Percentiles rank a stretch among this genome's conserved stretches.
phyloP scores from a whole-genome alignment of 2,888 invertebrate genomes.

The Eulithis testata region DNA sequence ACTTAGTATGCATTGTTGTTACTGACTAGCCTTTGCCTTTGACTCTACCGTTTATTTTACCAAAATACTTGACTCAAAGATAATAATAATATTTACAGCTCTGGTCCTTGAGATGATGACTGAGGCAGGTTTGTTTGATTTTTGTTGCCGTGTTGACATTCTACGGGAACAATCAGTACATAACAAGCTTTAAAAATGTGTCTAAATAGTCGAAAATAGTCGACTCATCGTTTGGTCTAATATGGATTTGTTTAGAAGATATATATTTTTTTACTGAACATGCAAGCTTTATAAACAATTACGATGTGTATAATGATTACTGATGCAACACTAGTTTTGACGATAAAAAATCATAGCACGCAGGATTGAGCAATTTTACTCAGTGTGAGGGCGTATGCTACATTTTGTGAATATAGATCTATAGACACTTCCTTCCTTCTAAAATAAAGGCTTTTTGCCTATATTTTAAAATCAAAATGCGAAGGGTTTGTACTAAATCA shows the following conservation, averaged over 20 bases:
- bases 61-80: background rate
- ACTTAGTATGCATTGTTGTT: constrained; percentile 11
- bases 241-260: no score
- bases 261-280: background rate
- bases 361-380: constrained; percentile 14
- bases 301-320: background rate
- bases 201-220: no score
- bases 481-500: no score
- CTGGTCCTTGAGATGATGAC: no score
- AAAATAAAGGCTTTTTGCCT: no score
- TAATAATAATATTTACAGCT: no score
- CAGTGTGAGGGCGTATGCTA: constrained; percentile 14
- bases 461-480: no score
- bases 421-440: background rate
- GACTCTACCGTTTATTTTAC: background rate
- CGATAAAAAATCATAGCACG: constrained; percentile 35
- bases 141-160: no score
- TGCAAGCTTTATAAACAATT: background rate
- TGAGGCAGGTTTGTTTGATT: no score
- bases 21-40: background rate
- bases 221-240: no score
- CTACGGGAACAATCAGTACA: no score
- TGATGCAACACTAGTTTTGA: constrained; percentile 32
- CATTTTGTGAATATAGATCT: constrained; percentile 9
- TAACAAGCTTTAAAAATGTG: no score